Evolutionary conservation across 2,888 invertebrate genomes (phyloP), one percentile per base, ranked within the genome.

Genomic region (Ernsta delagoae): DNA sequence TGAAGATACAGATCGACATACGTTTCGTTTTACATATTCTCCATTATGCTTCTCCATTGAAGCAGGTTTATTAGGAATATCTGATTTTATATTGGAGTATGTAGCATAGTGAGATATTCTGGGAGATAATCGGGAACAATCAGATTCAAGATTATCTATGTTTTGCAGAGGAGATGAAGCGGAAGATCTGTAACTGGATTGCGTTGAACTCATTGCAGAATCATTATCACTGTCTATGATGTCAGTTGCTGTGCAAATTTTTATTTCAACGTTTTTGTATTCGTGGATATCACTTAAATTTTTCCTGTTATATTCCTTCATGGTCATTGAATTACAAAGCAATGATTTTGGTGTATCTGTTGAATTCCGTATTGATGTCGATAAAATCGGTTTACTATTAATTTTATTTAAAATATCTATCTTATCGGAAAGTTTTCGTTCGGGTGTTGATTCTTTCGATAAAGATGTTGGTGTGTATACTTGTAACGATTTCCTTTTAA

Each of bases 171-270:
- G 97, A 36, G 97, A 97, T 74, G 95, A 95, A 71, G 95, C 96
- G 73, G 96, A 95, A 3, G 96, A 97, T 75, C 96, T 95, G 82
- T 96, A 96, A 83, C 96, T 96, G 57, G 97, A 97, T 65, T 97
- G 96, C 75, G 96, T 96, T 60, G 96, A 97, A 83, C 97, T 97
- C 83, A 98, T 97, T 4, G 97, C 97, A 39, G 97, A 98, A 86
- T 98, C 98, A 79, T 97, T 97, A 84, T 98, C 98, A 78, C 96
- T 97, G 76, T 97, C 97, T 75, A 96, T 95, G 78, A 92, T 89
- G 79, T 86, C 94, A 48, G 91, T 91, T 45, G 88, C 81, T 12
- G 93, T 92, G 70, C 91, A 91, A 74, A 92, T 86, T 83, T 92
- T 92, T 59, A 92, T 86, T 78, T 92, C 93, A 53, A 91, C 79